Evolutionary conservation across 2,797 vertebrate genomes (phyloP), one percentile per base, ranked within the genome.

Genomic region (Pseudopleuronectes americanus): DNA sequence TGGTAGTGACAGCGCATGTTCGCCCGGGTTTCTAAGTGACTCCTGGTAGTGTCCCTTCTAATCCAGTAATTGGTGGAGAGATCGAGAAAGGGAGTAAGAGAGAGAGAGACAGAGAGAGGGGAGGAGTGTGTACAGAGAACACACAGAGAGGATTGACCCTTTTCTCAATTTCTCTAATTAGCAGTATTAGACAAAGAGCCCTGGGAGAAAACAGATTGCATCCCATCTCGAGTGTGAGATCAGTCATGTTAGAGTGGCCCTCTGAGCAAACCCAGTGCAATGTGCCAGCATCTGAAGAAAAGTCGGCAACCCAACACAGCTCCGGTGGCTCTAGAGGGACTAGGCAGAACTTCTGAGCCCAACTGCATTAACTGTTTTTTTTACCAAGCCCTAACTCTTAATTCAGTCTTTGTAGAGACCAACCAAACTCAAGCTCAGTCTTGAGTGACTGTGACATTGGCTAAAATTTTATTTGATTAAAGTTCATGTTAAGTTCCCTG

Each of bases 181-280:
- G 89, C 83, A n/a, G 84, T 82, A 91, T 93, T 89, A 90, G 86
- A 92, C 83, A 90, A 84, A 85, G 84, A 89, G 86, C 82, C 89
- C 80, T 79, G 81, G 81, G 84, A 89, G 72, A 85, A 87, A 81
- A 90, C 87, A 87, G 89, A 90, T 84, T 89, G 84, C 79, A 87
- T 86, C 86, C 83, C 73, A 89, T 90, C 87, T 79, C 63, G 48
- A 87, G 78, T 80, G 79, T 61, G 84, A 89, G 87, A 91, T 89
- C 83, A 84, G 85, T 90, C 80, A 86, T 77, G 88, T 86, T 82
- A 76, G 71, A 89, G 84, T 84, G 79, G 73, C 45, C 84, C 84
- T 84, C 57, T 21, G 87, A 84, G 85, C 70, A 79, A 19, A 86
- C 62, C 62, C 68, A 26, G 28, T 10, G 53, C 67, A 70, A 64